Conservation (phyloP, 2,888 invertebrate genomes). For the Microdon myrmicae region DNA sequence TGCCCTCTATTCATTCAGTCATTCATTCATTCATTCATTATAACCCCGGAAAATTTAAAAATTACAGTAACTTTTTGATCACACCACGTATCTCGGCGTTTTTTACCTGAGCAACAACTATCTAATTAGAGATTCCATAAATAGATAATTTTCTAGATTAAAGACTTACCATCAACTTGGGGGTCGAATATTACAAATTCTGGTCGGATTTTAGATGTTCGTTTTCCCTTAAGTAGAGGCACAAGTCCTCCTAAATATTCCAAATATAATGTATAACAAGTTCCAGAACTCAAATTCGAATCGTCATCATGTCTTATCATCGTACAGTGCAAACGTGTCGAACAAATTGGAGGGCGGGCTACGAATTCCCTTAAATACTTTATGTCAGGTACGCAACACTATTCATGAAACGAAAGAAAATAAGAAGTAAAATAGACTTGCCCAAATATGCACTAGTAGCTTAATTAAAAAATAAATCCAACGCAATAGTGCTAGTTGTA, state of each 20-base stretch:
- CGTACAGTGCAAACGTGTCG: constrained; percentile 93
- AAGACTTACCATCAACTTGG: constrained; percentile 76
- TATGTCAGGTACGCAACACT: constrained; percentile 95
- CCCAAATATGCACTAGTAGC: not conserved
- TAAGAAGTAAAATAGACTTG: not conserved
- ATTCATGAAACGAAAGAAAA: constrained; percentile 18
- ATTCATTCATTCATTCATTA: too few relatives aligned
- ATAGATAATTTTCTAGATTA: too few relatives aligned
- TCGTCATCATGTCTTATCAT: constrained; percentile 94
- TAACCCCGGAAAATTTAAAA: too few relatives aligned
- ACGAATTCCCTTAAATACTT: constrained; percentile 91
- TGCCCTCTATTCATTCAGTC: too few relatives aligned
- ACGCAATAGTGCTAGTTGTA: not conserved
- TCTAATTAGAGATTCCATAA: too few relatives aligned
- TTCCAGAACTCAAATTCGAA: constrained; percentile 74
- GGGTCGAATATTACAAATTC: constrained; percentile 98
- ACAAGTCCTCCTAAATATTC: constrained; percentile 97
- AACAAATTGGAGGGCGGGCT: constrained; percentile 85
- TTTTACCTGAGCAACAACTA: too few relatives aligned
- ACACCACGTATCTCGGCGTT: too few relatives aligned
- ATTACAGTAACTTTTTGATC: too few relatives aligned
- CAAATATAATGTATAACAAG: constrained; percentile 88
- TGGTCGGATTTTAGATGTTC: constrained; percentile 95
- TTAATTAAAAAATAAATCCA: not conserved
- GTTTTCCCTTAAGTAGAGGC: constrained; percentile 92